Base-by-base conservation (phyloP, 2,797 vertebrate genomes). In the Hirundo rustica region DNA sequence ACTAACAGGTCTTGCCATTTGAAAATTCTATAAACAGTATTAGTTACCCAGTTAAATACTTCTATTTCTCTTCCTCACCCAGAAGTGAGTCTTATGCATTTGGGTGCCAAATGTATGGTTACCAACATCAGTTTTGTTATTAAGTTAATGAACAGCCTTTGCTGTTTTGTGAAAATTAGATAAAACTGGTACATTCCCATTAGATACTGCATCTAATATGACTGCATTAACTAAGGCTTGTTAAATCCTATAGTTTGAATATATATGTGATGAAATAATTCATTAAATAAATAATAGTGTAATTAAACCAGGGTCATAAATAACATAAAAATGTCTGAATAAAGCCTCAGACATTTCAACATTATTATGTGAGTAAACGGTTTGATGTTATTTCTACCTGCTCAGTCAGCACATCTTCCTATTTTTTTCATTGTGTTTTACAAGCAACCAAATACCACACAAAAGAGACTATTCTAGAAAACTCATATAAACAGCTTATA, bases 271-370 rank as follows among this genome's bases (percentile, higher is more conserved):
- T 70, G 10, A 72, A 76, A 87, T 19, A 90, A 96, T 57, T 82
- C 4, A 62, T 47, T 34, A 91, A 91, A 83, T 79, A 95, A 93
- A 85, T 87, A 82, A 94, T 81, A 81, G 44, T 44, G 30, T n/a
- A 66, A 82, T 91, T 89, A 82, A 89, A 83, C 9, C 47, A 66
- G 50, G 67, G 34, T 42, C 22, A 88, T 73, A 64, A 27, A 57
- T 78, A 84, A 64, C 29, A 85, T 53, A 64, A 79, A 72, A 86
- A 86, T 32, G 22, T 32, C 60, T 82, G 60, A 94, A 87, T 85
- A 80, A 95, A 84, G 18, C 71, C 65, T 89, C 65, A 76, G 72
- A 32, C 17, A 80, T 87, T 92, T 92, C 91, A 79, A 73, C 38
- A 65, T 58, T 76, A 76, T 66, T 77, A 73, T 48, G 21, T 50